Evolutionary conservation across 2,797 vertebrate genomes (phyloP), one percentile per base, ranked within the genome.

Genomic region (Gallinago stenura): DNA sequence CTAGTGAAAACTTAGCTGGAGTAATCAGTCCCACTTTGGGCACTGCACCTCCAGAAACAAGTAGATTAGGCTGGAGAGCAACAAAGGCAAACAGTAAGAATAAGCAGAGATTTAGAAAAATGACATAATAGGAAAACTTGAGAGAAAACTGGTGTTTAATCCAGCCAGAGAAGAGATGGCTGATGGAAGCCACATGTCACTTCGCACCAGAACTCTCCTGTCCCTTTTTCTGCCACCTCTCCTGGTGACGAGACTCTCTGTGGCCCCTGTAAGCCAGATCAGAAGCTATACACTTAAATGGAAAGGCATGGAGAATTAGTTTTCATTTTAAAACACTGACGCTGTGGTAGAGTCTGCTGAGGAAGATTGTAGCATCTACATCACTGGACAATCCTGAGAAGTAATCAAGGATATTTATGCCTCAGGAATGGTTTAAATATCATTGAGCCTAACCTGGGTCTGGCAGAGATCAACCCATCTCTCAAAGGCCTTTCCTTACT

Each of bases 201-300:
- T 75, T 56, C 54, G 51, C 21, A 69, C 4, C 16, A 48, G 39
- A 75, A 84, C 24, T 48, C 28, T 89, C 46, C 53, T 61, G 25
- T 65, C 41, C 14, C 8, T 3, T 62, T 87, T 66, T 62, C 75
- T 94, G 28, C 18, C 64, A 14, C 31, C 28, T 89, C 39, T 84
- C 10, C 22, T 7, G 6, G 41, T 21, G 51, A 15, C 0, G 0
- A 68, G 33, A 25, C 35, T 54, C 13, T 76, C 37, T 6, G 1
- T 48, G 33, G 48, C 10, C 15, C 33, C 15, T 58, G 11, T 46
- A 72, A 72, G 2, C 6, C 37, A 17, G 24, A 51, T 80, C 41
- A 92, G 43, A 88, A 89, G 15, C 16, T 39, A 15, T 73, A 35
- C 15, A 2, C 7, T 66, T 48, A 53, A 53, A 51, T n/a, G 9